Conservation (phyloP, 1,140 invertebrate genomes). For the Drosophila saltans region DNA sequence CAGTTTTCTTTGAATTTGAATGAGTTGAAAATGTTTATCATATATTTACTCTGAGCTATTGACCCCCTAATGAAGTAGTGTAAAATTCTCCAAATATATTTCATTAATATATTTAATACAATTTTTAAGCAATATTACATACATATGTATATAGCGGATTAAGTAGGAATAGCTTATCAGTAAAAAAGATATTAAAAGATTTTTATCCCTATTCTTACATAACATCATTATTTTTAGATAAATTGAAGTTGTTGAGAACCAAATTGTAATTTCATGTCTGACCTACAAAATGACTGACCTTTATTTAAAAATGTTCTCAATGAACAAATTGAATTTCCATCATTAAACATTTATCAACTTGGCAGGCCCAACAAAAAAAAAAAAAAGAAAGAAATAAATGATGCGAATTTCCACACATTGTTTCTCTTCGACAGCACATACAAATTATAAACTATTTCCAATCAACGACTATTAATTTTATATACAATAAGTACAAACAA, state of each 20-base stretch:
- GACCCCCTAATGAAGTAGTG: too few species aligned
- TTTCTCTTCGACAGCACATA: slow-evolving; percentile 14
- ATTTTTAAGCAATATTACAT: too few species aligned
- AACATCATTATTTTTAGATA: neutral
- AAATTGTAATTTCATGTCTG: neutral
- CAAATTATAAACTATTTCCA: slow-evolving; percentile 52
- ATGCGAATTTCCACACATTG: slow-evolving; percentile 18
- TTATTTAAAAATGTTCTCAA: neutral
- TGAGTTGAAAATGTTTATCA: too few species aligned
- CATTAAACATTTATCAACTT: slow-evolving; percentile 49
- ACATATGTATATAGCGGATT: too few species aligned
- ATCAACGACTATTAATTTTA: slow-evolving; percentile 61
- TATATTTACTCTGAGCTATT: too few species aligned
- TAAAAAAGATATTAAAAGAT: too few species aligned
- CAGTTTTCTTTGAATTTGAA: too few species aligned
- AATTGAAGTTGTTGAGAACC: neutral
- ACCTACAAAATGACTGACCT: slow-evolving; percentile 23
- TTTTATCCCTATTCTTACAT: too few species aligned
- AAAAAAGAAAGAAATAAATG: slow-evolving; percentile 28
- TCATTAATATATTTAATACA: too few species aligned
- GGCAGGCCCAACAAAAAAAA: neutral
- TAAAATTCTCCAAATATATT: too few species aligned
- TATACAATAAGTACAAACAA: slow-evolving; percentile 48
- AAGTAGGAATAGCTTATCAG: too few species aligned
- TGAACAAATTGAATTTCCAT: slow-evolving; percentile 46